Evolutionary conservation across 2,797 vertebrate species (phyloP).

Genomic region (Adrianichthys oophorus): DNA sequence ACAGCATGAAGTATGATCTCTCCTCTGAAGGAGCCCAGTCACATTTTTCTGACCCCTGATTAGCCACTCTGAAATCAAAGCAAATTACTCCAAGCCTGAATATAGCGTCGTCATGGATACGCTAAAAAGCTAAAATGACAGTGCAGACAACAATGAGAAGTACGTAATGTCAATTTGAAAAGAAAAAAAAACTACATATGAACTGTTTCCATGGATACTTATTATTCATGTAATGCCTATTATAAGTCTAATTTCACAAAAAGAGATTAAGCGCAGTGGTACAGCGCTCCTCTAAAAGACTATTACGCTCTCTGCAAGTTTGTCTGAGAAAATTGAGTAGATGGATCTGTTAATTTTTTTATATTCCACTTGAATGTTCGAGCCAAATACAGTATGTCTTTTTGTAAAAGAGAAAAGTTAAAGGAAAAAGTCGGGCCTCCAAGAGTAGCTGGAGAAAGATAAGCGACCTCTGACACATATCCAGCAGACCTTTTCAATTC

Average conservation of each 20-base stretch:
- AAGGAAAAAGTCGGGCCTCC: constrained; percentile 1
- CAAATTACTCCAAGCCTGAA: constrained; percentile 44
- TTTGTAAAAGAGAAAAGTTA: constrained; percentile 3
- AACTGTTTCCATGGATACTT: constrained; percentile 43
- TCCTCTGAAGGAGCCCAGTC: constrained; percentile 26
- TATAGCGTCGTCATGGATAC: constrained; percentile 25
- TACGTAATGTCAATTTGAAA: constrained; percentile 5
- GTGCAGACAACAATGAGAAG: constrained; percentile 12
- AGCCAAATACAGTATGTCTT: constrained; percentile 5
- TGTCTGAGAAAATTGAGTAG: background rate
- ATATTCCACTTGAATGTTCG: constrained; percentile 2
- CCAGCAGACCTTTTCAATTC: constrained; percentile 57
- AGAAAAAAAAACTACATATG: constrained; percentile 5
- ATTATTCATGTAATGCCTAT: constrained; percentile 19
- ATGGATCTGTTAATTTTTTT: constrained; percentile 19
- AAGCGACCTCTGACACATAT: constrained; percentile 25
- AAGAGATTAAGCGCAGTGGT: background rate
- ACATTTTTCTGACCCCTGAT: constrained; percentile 42
- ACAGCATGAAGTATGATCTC: constrained; percentile 43
- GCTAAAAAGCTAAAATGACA: constrained; percentile 30
- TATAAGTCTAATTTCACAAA: constrained; percentile 16
- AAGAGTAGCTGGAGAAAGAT: constrained; percentile 9
- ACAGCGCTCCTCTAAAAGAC: background rate
- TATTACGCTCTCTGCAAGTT: background rate
- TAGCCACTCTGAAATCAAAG: constrained; percentile 50